Evolutionary conservation across 2,113 vertebrate genomes (phyloP), one percentile per base, ranked within the genome.

Genomic region (Montifringilla adamsi): DNA sequence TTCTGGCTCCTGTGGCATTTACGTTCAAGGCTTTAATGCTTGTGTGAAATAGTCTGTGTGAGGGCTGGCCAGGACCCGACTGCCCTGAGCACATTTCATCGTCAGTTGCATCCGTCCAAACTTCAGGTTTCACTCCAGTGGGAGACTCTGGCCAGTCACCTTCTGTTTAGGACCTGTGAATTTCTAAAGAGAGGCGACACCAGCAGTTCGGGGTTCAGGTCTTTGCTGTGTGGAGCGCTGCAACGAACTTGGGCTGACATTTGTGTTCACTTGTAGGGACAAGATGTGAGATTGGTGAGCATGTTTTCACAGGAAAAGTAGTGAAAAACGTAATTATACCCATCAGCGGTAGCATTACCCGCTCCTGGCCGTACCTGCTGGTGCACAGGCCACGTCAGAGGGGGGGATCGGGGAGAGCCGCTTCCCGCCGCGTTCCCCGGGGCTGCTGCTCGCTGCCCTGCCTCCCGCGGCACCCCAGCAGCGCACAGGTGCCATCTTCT

Each of bases 401-500:
- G 1, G 13, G 39, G 6, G 10, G 21, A 1, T 6, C 26, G 23
- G 39, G 31, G 12, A 8, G 6, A 49, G 58, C 31, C 47, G 31
- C 72, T 64, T 35, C 30, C 85, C 52, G 67, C 17, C 78, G 3
- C 9, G 52, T 87, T 72, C 52, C 50, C 74, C 26, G 44, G 20
- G 23, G 74, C 53, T 60, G 74, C 84, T 0, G 67, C 7, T 31
- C 5, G 21, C 58, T 31, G 85, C 59, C 26, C 21, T 15, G 50
- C 20, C 43, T 22, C 13, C 30, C 35, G 35, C 31, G 8, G n/a
- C 39, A 13, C 28, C 26, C 2, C 1, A 1, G 19, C 31, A 44
- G 55, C 28, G 20, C 20, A 6, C 58, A 56, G 87, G 23, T 82
- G 83, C 76, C 90, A 79, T 97, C 97, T 97, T 94, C 95, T 31